Evolutionary conservation across 1,140 invertebrate genomes (phyloP).

Genomic region (Pomacea maculata): DNA sequence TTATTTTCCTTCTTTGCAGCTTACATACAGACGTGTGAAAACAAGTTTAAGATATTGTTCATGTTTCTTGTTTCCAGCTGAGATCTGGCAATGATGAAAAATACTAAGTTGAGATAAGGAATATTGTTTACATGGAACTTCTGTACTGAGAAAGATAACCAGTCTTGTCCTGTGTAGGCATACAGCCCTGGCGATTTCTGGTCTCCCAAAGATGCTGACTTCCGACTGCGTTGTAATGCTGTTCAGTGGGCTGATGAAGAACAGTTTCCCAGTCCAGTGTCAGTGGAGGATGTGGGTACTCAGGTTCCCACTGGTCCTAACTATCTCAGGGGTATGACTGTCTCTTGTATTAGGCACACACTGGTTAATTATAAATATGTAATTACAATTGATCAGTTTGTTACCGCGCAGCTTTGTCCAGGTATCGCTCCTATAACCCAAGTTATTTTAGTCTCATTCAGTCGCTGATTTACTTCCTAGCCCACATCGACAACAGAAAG

Average conservation of each 20-base stretch:
- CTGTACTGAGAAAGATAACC: not conserved
- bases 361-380: too few species aligned
- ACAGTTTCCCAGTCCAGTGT: conserved; percentile 15
- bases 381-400: too few species aligned
- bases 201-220: conserved; percentile 7
- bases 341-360: too few species aligned
- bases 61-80: too few species aligned
- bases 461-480: too few species aligned
- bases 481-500: too few species aligned
- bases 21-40: too few species aligned
- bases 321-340: not conserved
- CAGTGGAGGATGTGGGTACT: conserved; percentile 24
- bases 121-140: not conserved
- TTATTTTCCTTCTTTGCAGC: too few species aligned
- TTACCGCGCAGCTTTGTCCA: too few species aligned
- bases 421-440: too few species aligned
- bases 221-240: conserved; percentile 19
- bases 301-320: conserved; percentile 21
- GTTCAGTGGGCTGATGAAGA: conserved; percentile 19
- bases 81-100: too few species aligned
- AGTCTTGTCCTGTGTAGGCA: not conserved
- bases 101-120: not conserved
- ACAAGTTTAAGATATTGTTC: not conserved
- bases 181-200: not conserved
- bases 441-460: too few species aligned